Evolutionary conservation across 1,140 invertebrate species (phyloP), one percentile per base, ranked within the genome.

Genomic region (Phymorhynchus buccinoides): DNA sequence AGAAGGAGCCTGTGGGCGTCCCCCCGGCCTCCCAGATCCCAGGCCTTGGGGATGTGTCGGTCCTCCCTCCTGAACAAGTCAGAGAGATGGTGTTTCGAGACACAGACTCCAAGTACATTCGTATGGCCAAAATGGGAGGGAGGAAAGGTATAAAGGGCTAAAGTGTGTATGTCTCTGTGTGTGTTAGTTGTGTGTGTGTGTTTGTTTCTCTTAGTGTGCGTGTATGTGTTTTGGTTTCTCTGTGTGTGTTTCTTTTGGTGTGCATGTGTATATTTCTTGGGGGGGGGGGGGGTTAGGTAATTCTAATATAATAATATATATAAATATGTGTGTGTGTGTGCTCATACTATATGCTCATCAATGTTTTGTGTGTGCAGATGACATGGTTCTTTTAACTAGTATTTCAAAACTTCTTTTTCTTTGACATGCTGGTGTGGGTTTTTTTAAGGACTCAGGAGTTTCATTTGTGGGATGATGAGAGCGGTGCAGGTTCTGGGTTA

Each of bases 41-140:
- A 37, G 91, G 91, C n/a, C 84, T 93, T 18, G 87, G 85, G n/a
- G 84, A 80, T 73, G 86, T 89, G 83, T 87, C 87, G 37, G 81
- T 84, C 77, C 66, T 71, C n/a, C 52, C 87, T 56, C 81, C 79
- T 30, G 87, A 89, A 16, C 81, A 89, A 68, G 85, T 84, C 52
- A 79, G 48, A 16, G 88, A 87, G 84, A 85, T 89, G 80, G 73
- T 90, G 42, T 91, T 90, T 39, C 86, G 87, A 84, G 91, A 92
- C n/a, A 90, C 92, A 44, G 92, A 93, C 85, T 89, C 90, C 7
- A 91, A 92, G 80, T 93, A 92, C 85, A 87, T 92, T 41, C 84
- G 90, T 22, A 85, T 93, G 32, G 91, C 91, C 14, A 93, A 93
- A 84, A 88, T 91, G 85, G 91, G 92, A 39, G 92, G 92, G 16